Conservation (phyloP, 2,797 vertebrate genomes). For the Sarcoramphus papa region DNA sequence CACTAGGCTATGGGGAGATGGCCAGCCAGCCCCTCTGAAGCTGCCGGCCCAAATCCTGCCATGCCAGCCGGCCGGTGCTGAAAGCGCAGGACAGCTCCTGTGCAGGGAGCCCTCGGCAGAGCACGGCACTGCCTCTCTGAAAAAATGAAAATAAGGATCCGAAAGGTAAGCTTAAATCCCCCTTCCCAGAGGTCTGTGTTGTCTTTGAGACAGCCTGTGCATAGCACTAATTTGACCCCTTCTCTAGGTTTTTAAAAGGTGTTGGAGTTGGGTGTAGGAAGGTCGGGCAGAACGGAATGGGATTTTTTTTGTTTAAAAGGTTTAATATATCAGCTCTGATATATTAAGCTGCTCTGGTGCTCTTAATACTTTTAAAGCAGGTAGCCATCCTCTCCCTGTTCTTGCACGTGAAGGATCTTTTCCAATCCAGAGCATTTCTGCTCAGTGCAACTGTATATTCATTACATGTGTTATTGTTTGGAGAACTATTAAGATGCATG, state of each 20-base stretch:
- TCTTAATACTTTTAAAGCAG: not conserved
- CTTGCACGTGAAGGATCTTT: not conserved
- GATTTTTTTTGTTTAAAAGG: not conserved
- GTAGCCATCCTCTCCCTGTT: not conserved
- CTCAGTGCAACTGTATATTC: not conserved
- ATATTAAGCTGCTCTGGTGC: not conserved
- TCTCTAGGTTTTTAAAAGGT: not conserved
- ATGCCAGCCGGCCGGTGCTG: not conserved
- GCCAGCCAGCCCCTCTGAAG: not conserved
- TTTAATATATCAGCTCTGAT: not conserved
- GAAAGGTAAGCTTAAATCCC: not conserved
- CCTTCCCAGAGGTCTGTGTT: not conserved
- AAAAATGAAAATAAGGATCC: not conserved
- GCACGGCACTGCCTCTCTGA: not conserved
- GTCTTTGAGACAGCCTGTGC: not conserved
- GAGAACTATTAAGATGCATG: not conserved
- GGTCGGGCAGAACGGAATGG: not conserved
- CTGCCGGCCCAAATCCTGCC: not conserved
- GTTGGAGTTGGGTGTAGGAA: not conserved
- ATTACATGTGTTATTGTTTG: not conserved
- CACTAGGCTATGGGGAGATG: fast-evolving
- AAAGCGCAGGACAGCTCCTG: conserved; percentile 69
- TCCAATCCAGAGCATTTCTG: not conserved
- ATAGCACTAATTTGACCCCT: not conserved
- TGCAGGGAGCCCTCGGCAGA: fast-evolving